A percentile compares a stretch with the other conserved stretches of the same genome.
Evolutionary conservation across 2,113 vertebrate genomes (phyloP).

Genomic region (Chloropsis hardwickii): DNA sequence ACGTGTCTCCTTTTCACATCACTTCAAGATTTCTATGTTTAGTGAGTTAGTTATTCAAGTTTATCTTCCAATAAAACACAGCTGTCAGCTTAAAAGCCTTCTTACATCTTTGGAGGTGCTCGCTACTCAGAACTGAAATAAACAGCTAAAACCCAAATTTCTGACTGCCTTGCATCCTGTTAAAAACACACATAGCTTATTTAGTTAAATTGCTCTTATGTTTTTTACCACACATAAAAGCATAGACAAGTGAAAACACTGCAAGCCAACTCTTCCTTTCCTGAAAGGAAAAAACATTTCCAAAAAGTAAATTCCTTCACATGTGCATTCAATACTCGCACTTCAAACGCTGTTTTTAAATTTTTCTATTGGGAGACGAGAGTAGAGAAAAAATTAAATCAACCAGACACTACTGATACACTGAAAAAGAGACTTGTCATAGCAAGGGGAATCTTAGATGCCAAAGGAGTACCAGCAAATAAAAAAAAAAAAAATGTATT

Average conservation of each 20-base stretch:
- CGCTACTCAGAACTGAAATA: neutral
- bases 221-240: neutral
- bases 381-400: neutral
- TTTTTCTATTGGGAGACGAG: neutral
- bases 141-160: neutral
- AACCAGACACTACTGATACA: neutral
- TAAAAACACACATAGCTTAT: neutral
- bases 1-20: neutral
- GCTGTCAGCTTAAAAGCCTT: neutral
- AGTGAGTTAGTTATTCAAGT: neutral
- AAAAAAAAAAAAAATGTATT: neutral
- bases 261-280: neutral
- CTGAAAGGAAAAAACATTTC: neutral
- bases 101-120: neutral
- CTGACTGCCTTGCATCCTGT: neutral
- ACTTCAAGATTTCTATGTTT: neutral
- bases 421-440: neutral
- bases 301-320: neutral
- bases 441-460: neutral
- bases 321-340: neutral
- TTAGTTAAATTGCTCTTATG: neutral
- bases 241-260: neutral
- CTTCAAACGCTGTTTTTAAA: neutral
- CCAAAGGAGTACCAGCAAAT: neutral
- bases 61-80: neutral